Conservation (phyloP, 2,888 invertebrate species). For the Phaedon cochleariae region DNA sequence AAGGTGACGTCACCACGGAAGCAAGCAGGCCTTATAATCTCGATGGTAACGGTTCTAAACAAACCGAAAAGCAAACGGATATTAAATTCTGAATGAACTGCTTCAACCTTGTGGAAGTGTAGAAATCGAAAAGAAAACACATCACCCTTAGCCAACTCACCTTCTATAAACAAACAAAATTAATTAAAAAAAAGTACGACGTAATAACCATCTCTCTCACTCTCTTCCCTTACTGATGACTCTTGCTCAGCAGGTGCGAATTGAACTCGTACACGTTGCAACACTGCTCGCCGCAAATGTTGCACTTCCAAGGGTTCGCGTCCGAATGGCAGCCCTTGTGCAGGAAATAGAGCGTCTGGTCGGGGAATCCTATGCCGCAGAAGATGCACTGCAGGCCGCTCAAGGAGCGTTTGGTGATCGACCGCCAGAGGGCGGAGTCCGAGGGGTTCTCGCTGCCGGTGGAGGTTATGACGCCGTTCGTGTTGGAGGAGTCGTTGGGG, state of each 20-base stretch:
- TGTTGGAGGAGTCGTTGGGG: slow-evolving; percentile 59
- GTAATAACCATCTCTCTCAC: neutral
- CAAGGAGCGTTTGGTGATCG: slow-evolving; percentile 64
- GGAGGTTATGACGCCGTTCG: slow-evolving; percentile 71
- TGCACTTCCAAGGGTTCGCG: slow-evolving; percentile 97
- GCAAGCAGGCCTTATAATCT: no score
- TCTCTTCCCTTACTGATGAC: slow-evolving; percentile 72
- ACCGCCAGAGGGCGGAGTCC: slow-evolving; percentile 61
- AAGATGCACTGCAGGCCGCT: slow-evolving; percentile 81
- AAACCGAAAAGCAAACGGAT: no score
- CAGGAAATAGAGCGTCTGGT: slow-evolving; percentile 94
- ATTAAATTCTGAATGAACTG: no score
- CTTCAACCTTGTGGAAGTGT: no score
- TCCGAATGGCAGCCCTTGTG: slow-evolving; percentile 99
- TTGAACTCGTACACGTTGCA: slow-evolving; percentile 97
- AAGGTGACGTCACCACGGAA: no score
- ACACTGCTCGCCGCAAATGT: slow-evolving; percentile 95
- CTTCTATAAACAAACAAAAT: no score
- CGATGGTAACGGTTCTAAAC: no score
- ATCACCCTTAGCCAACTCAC: no score
- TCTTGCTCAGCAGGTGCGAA: slow-evolving; percentile 92
- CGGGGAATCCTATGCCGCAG: slow-evolving; percentile 94
- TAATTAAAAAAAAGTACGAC: slow-evolving; percentile 18
- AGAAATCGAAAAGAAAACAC: no score
- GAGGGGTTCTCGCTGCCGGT: slow-evolving; percentile 71